Evolutionary conservation across 2,113 vertebrate genomes (phyloP).

Genomic region (Callorhinus ursinus): DNA sequence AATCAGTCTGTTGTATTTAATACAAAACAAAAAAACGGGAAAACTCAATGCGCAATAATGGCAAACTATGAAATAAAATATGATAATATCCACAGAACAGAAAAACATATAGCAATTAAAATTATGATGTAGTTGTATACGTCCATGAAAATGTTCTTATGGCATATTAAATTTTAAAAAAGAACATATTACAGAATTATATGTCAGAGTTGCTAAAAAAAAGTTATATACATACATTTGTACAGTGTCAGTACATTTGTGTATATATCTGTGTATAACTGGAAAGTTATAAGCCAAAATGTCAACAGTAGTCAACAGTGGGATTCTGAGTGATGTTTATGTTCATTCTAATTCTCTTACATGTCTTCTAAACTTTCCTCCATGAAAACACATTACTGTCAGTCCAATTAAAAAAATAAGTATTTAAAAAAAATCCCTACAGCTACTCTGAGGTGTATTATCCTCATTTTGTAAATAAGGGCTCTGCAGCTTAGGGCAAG

Average conservation of each 20-base stretch:
- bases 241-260: background rate
- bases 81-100: background rate
- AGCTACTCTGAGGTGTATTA: background rate
- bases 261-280: background rate
- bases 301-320: background rate
- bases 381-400: background rate
- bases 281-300: conserved; percentile 12
- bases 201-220: background rate
- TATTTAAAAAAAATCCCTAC: background rate
- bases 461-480: background rate
- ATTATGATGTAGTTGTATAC: background rate
- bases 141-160: conserved; percentile 25
- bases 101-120: background rate
- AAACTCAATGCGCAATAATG: conserved; percentile 22
- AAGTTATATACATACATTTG: background rate
- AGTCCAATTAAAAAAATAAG: background rate
- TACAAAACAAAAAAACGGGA: background rate
- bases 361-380: background rate
- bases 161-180: background rate
- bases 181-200: background rate
- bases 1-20: background rate
- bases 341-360: background rate
- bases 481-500: background rate
- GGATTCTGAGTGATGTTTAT: background rate
- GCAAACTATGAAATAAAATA: conserved; percentile 18